Evolutionary conservation across 2,888 invertebrate species (phyloP), one percentile per base, ranked within the genome.

Genomic region (Dusona sp.): DNA sequence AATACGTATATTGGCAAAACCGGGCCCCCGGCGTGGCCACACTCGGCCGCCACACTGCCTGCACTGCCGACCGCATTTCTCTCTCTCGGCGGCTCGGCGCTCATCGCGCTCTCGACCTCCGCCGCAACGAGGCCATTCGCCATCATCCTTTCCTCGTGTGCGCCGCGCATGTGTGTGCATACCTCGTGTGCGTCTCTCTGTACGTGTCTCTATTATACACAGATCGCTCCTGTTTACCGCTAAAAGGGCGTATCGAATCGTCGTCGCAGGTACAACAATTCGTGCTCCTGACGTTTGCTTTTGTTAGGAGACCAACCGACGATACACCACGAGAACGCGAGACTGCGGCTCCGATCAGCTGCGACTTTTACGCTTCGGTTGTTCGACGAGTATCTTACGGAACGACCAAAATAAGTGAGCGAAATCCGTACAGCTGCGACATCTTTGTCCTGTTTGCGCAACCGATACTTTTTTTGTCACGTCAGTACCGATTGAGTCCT

Each of bases 41-140:
- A 89, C 90, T 90, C 91, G 90, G 88, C 89, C 90, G 89, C 90
- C 88, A 90, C 90, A 90, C 89, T 89, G 88, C 90, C 90, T 89
- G 89, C 88, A 91, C 91, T 90, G 89, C 83, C 89, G 86, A 88
- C 88, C 87, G 89, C 88, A 88, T 89, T 90, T 89, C 88, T 87
- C 79, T 48, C 61, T 38, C 36, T 65, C 65, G 65, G 65, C 67
- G 38, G 38, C 64, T 36, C 19, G 29, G 38, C n/a, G 38, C 67
- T 65, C 65, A 16, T n/a, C n/a, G 67, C 48, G 51, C 72, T 51
- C 72, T 82, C 86, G 67, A 36, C 74, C 57, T 73, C 73, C 67
- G n/a, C 61, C 61, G 75, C 74, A 79, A 65, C 42, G 85, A 85
- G 83, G 75, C 84, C 74, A 70, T 82, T 64, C 78, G 73, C 74